Evolutionary conservation across 2,888 invertebrate genomes (phyloP), one percentile per base, ranked within the genome.

Genomic region (Teleiodes luculella): DNA sequence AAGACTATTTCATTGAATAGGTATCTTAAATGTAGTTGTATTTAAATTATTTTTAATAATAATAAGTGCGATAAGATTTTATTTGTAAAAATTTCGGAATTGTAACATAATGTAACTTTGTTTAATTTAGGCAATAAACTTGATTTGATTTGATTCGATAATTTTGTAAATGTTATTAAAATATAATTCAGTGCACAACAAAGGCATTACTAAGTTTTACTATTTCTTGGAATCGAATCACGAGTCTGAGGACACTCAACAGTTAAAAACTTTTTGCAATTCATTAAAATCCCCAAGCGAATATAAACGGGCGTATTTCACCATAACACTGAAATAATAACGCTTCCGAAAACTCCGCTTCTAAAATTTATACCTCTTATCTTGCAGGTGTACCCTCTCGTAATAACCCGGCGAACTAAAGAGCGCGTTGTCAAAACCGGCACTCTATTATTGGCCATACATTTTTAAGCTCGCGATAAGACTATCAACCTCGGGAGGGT

Each of bases 401-500:
- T 46, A 49, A 47, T 56, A 59, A 58, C 52, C 56, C 58, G 61
- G 63, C 57, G 59, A 69, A 72, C 63, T 70, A 74, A 73, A 74
- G 70, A 69, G 70, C 64, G 66, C 72, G 74, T 74, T 74, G 74
- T 74, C 75, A 67, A 72, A 75, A 68, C 57, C 56, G 59, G 56
- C 63, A 66, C 70, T 68, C 76, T 76, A 83, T 86, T 84, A 86
- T 84, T 81, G 77, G 77, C 74, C 83, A 83, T 83, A 86, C 85
- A 88, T 86, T 88, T 88, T 87, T 87, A 82, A 86, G 75, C 73
- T 60, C 41, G 37, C 68, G 80, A 81, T 86, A 83, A 74, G 75
- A 75, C 72, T 83, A 84, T 83, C 81, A 67, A 62, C 62, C 67
- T 67, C 62, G 65, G 70, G 78, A 72, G 83, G 86, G 87, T 86